A percentile compares a stretch with the other conserved stretches of the same genome.
Evolutionary conservation across 2,888 invertebrate species (phyloP).

Genomic region (Tinea trinotella): DNA sequence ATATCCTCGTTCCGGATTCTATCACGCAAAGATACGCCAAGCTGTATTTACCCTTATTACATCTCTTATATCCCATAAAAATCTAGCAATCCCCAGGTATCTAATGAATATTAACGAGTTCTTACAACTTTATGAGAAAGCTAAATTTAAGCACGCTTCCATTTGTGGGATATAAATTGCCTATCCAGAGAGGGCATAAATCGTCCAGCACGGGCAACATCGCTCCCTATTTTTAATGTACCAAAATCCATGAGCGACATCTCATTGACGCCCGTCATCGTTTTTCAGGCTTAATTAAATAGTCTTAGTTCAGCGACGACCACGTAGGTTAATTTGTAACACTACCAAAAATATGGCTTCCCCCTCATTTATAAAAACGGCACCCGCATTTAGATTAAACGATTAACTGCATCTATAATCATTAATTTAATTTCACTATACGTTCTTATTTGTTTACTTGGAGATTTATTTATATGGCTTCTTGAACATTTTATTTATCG

Average conservation of each 20-base stretch:
- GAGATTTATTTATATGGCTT: constrained; percentile 1
- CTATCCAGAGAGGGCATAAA: constrained; percentile 21
- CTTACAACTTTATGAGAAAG: neutral
- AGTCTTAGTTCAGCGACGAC: constrained; percentile 23
- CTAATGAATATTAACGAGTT: constrained; percentile 20
- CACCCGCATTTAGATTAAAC: constrained; percentile 8
- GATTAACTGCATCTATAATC: neutral
- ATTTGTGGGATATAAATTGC: constrained; percentile 21
- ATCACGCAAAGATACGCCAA: too few relatives aligned
- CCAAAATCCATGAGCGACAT: constrained; percentile 13
- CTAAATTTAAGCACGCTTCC: constrained; percentile 18
- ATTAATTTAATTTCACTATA: neutral
- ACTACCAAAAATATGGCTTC: constrained; percentile 26
- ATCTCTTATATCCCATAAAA: constrained; percentile 21
- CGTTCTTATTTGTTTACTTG: constrained; percentile 3
- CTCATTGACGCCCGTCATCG: constrained; percentile 25
- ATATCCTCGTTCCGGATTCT: too few relatives aligned
- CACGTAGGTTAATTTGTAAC: constrained; percentile 29
- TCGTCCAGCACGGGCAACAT: constrained; percentile 20
- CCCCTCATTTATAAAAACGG: neutral
- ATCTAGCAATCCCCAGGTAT: constrained; percentile 19
- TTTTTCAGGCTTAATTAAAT: constrained; percentile 40
- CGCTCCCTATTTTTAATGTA: constrained; percentile 20
- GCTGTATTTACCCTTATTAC: constrained; percentile 21
- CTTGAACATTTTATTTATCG: neutral